These are phyloP conservation scores for Marmota monax DNA, from an alignment of 2,113 vertebrate species.

Conservation along the genomic window DNA sequence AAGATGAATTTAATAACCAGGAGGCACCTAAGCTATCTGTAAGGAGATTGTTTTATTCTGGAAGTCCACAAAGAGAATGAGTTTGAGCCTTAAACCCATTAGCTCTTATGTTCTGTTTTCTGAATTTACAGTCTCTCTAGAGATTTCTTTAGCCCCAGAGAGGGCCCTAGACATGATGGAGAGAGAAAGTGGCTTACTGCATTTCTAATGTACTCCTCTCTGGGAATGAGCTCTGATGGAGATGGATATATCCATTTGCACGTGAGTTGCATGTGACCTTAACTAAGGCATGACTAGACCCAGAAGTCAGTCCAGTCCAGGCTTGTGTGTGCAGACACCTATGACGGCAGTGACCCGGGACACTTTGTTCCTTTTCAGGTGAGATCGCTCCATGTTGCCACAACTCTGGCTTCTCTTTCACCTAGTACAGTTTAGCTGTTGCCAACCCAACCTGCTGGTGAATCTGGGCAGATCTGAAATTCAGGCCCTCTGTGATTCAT, in stretches of 20 bases:
- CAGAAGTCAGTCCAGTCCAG: background rate
- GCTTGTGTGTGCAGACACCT: background rate
- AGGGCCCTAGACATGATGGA: background rate
- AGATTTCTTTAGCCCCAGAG: background rate
- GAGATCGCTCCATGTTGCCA: background rate
- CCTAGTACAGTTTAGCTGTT: background rate
- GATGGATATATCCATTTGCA: accelerated
- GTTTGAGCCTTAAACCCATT: background rate
- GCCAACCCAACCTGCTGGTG: background rate
- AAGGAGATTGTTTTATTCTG: background rate
- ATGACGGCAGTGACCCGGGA: accelerated
- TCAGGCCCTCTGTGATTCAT: background rate
- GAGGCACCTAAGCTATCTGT: background rate
- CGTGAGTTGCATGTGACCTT: no score
- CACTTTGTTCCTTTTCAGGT: background rate
- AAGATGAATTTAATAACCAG: background rate
- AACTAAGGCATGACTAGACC: no score
- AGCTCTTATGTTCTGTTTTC: background rate
- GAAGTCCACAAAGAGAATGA: background rate
- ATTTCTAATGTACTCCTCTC: background rate
- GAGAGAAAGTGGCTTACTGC: background rate
- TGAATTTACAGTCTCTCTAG: background rate
- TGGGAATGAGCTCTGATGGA: background rate
- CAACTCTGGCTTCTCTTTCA: background rate
- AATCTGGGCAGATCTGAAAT: background rate